Conservation (phyloP, 2,797 vertebrate species). For the Argyrosomus regius region DNA sequence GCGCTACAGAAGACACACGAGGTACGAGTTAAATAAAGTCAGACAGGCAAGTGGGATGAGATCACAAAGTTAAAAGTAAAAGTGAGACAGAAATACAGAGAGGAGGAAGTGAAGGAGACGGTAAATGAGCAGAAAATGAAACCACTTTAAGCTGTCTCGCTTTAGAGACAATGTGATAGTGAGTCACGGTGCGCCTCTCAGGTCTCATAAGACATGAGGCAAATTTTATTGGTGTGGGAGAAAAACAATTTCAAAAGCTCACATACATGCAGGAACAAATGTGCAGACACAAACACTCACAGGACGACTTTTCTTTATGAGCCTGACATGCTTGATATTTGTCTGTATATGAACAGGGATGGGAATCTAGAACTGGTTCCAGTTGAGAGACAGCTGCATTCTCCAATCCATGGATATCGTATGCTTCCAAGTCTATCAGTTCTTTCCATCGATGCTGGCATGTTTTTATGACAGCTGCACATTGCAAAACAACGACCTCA, state of each 20-base stretch:
- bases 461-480: too few species aligned
- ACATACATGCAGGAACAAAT: conserved; percentile 34
- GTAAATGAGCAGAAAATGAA: conserved; percentile 48
- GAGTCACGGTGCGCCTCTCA: conserved; percentile 50
- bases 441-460: too few species aligned
- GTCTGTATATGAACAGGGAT: neutral
- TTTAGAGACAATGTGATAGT: conserved; percentile 44
- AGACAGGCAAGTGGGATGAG: neutral
- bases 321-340: neutral
- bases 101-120: neutral
- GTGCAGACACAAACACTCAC: neutral
- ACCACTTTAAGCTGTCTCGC: conserved; percentile 40
- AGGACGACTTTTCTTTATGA: neutral
- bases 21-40: conserved; percentile 11
- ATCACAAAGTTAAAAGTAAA: conserved; percentile 24
- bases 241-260: conserved; percentile 51
- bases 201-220: conserved; percentile 49
- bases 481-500: too few species aligned
- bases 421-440: too few species aligned
- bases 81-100: conserved; percentile 8
- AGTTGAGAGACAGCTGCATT: too few species aligned
- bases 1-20: neutral
- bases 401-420: too few species aligned
- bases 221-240: conserved; percentile 57
- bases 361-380: too few species aligned